These are phyloP conservation scores for Chrysocyon brachyurus DNA, from an alignment of 2,797 vertebrate species.

Conservation along the genomic window DNA sequence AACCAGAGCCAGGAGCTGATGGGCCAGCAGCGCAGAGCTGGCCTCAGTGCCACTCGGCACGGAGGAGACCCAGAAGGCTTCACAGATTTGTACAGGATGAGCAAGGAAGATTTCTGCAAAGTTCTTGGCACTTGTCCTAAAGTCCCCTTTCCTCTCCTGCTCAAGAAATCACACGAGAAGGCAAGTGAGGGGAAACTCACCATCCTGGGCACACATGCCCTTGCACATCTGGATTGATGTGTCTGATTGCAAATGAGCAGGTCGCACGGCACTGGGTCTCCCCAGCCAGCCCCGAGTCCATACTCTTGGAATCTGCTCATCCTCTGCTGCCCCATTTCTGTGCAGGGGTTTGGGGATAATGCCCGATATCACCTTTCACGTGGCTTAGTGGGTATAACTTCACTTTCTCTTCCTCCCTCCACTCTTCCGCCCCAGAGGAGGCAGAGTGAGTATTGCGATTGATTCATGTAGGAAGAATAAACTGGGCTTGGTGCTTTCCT, in stretches of 20 bases:
- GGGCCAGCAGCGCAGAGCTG: neutral
- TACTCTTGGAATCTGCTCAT: neutral
- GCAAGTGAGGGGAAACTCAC: neutral
- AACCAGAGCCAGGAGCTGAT: neutral
- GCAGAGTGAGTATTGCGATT: neutral
- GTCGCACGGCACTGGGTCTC: neutral
- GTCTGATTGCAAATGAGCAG: neutral
- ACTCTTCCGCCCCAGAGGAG: neutral
- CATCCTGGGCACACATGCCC: neutral
- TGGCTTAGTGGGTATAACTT: neutral
- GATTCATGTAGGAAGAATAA: neutral
- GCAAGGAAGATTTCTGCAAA: neutral
- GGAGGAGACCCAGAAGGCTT: neutral
- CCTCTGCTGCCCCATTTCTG: neutral
- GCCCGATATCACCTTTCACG: accelerated
- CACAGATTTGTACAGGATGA: no score
- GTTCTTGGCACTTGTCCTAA: neutral
- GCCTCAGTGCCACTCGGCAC: accelerated
- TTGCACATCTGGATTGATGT: neutral
- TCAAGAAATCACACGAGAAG: neutral
- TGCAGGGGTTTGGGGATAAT: neutral
- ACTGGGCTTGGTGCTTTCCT: accelerated
- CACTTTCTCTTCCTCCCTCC: neutral
- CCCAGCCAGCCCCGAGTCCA: neutral
- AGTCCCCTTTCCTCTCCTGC: neutral